Percentiles rank a stretch among this genome's conserved stretches.
phyloP scores from a whole-genome alignment of 2,113 vertebrate species.

The Eulemur macaco region DNA sequence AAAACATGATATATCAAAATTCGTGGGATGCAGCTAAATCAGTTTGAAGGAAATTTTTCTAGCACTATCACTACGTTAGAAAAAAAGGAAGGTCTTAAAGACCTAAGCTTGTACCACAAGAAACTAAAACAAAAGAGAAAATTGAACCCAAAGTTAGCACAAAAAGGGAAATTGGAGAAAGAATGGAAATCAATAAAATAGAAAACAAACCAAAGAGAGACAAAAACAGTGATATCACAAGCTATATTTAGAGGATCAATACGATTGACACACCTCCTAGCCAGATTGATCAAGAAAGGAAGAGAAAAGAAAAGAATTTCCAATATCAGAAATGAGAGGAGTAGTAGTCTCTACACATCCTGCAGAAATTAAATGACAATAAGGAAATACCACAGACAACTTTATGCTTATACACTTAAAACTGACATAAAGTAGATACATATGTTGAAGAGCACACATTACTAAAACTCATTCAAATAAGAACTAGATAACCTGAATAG shows the following conservation, averaged over 20 bases:
- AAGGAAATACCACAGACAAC: not conserved
- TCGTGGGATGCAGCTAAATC: not conserved
- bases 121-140: not conserved
- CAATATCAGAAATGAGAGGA: not conserved
- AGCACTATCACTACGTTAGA: not conserved
- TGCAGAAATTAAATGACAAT: not conserved
- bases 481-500: not conserved
- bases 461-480: not conserved
- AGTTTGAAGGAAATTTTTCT: not conserved
- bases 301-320: not conserved
- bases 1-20: not conserved
- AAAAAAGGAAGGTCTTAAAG: not conserved
- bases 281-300: not conserved
- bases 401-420: not conserved
- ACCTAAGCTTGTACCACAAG: not conserved
- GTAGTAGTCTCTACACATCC: not conserved
- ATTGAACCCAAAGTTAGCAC: not conserved
- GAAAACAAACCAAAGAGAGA: not conserved
- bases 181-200: not conserved
- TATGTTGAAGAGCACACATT: not conserved
- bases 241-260: not conserved
- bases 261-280: not conserved
- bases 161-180: not conserved
- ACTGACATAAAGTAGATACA: not conserved
- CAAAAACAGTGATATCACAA: not conserved